Evolutionary conservation across 53 echinoderm and acorn worm species (phyloP).

Genomic region (Henricia sp.): DNA sequence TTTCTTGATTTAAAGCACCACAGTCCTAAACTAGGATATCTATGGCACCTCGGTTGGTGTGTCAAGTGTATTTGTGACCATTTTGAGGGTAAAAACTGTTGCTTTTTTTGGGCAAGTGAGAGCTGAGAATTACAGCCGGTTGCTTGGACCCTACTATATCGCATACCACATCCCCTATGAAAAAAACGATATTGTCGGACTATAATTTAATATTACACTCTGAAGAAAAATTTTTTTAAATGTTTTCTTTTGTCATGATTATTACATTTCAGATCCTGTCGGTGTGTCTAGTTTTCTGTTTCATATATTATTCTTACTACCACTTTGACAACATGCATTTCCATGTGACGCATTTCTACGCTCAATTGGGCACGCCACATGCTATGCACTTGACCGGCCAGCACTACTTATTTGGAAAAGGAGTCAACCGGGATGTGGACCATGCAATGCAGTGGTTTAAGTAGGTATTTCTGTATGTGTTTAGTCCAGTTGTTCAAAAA

Average conservation of each 20-base stretch:
- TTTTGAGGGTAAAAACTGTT: too few species aligned
- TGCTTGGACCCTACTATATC: too few species aligned
- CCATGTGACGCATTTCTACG: conserved; percentile 90
- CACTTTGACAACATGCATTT: conserved; percentile 96
- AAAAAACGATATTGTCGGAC: too few species aligned
- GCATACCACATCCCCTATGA: too few species aligned
- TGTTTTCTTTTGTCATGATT: not conserved
- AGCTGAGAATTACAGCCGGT: too few species aligned
- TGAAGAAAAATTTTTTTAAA: not conserved
- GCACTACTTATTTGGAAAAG: conserved; percentile 85
- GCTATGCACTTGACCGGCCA: conserved; percentile 96
- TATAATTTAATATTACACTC: too few species aligned
- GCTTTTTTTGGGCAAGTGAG: too few species aligned
- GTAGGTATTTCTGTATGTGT: conserved; percentile 28
- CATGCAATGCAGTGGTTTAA: conserved; percentile 97
- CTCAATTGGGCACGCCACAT: conserved; percentile 86
- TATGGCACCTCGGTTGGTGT: too few species aligned
- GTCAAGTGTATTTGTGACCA: too few species aligned
- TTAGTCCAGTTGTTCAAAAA: not conserved
- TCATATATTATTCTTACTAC: conserved; percentile 95
- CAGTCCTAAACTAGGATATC: too few species aligned
- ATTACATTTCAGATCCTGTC: conserved; percentile 68
- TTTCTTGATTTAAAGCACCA: too few species aligned
- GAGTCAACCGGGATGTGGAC: conserved; percentile 75
- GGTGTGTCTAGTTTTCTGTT: conserved; percentile 67